These are phyloP conservation scores for Rhadinocentrus ornatus DNA, from an alignment of 2,797 vertebrate species.

Conservation along the genomic window DNA sequence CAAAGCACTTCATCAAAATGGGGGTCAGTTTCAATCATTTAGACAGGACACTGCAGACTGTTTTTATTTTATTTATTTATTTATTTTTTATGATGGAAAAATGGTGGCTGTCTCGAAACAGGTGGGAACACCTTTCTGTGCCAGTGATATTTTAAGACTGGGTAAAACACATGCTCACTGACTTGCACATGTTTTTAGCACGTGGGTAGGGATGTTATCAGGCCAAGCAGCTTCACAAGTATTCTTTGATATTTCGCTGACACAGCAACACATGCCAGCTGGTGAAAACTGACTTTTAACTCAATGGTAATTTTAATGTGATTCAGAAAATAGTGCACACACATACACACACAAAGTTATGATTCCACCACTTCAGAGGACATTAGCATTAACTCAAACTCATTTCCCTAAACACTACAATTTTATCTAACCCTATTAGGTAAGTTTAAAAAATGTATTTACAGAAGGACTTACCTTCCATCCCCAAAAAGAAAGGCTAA, in stretches of 20 bases:
- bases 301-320: slow-evolving; percentile 14
- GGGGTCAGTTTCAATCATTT: slow-evolving; percentile 3
- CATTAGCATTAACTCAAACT: slow-evolving; percentile 1
- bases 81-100: neutral
- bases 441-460: neutral
- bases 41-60: neutral
- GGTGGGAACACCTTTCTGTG: slow-evolving; percentile 7
- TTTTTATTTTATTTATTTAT: no score
- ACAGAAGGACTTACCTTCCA: neutral
- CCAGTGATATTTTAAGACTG: neutral
- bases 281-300: slow-evolving; percentile 8
- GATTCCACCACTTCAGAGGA: neutral
- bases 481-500: neutral
- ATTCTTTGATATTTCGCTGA: slow-evolving; percentile 15
- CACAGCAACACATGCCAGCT: neutral
- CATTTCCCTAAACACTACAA: neutral
- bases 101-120: neutral
- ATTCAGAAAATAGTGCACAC: neutral
- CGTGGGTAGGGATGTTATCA: slow-evolving; percentile 16
- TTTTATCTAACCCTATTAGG: neutral
- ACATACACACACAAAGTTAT: slow-evolving; percentile 7
- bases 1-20: neutral
- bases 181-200: slow-evolving; percentile 15
- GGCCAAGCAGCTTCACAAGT: slow-evolving; percentile 16
- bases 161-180: slow-evolving; percentile 7